Evolutionary conservation across 2,113 vertebrate genomes (phyloP), one percentile per base, ranked within the genome.

Genomic region (Pelobates fuscus): DNA sequence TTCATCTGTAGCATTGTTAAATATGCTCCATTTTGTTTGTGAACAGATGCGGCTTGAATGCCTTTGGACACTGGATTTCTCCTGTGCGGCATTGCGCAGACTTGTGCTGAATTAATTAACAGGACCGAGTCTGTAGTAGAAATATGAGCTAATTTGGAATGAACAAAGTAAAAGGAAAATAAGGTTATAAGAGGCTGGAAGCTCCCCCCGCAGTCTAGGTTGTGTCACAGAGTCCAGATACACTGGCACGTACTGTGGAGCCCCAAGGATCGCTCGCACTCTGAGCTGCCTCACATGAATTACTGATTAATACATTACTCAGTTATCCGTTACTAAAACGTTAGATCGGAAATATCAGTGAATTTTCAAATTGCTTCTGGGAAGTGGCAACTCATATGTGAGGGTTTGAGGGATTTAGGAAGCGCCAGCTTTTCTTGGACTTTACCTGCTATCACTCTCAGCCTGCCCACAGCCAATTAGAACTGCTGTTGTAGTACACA

Each of bases 51-150:
- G 8, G n/a, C 41, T 75, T n/a, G 24, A 67, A 75, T 67, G 72
- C 72, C 63, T 75, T 75, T 75, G 72, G 72, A 75, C 72, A 75
- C 32, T 75, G 72, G 54, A 75, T 75, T 59, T 75, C 72, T 67
- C 63, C 72, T 30, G 72, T 46, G 63, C 63, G 37, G 72, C 24
- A 67, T 75, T 29, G 37, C 37, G 2, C 46, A 49, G 64, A 60
- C 72, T 75, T 23, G n/a, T 46, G 54, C 63, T 46, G 72, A 75
- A 67, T 75, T 75, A 67, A 75, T 75, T 75, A 75, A 46, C 64
- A 59, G 63, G 52, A 23, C 54, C 17, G 14, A 60, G 63, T 59
- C 65, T 68, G 57, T 8, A 44, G 26, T 68, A 21, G 41, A 68
- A 61, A 61, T 68, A 68, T 61, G 65, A 68, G 65, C 65, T 77